Base-by-base conservation (phyloP, 2,113 vertebrate species). In the Myiozetetes cayanensis region DNA sequence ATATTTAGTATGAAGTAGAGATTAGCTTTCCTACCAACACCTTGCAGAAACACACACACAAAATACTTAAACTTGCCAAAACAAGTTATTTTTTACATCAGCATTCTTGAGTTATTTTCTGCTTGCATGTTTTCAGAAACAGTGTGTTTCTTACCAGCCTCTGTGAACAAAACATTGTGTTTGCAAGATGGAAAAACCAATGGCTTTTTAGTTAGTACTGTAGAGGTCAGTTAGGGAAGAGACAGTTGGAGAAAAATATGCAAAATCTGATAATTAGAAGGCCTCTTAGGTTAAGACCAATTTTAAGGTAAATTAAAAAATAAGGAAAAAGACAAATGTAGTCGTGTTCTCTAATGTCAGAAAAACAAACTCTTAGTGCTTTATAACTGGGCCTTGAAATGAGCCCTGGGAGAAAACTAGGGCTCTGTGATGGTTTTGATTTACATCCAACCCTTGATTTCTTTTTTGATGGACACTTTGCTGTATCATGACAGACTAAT, bases 31-130 rank as follows among this genome's bases (percentile, higher is more conserved):
- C 74, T 93, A 87, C 55, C 12, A 91, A 81, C 82, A 94, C 85
- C 76, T 95, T 93, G 44, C 65, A 87, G 72, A 86, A 68, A 63
- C 4, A 61, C 44, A 63, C 1, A 4, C 46, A 77, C 20, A 76
- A 74, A 88, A 88, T 80, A 47, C 35, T 80, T 90, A 41, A 83
- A 89, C 59, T 86, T 92, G 92, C 70, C 92, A 94, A 92, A 95
- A 90, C 88, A 95, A 93, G 86, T 92, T 95, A 72, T 81, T 95
- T 96, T 96, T 93, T 95, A 65, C 90, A 92, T 92, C 56, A 88
- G 78, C 62, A 85, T 90, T 85, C 80, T 25, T 70, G 63, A 83
- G 56, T 94, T 93, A 53, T 96, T 95, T 86, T 90, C 87, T 94
- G 71, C 77, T 91, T 92, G 55, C 33, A 24, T 76, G 44, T 92